Evolutionary conservation across 2,888 invertebrate genomes (phyloP), one percentile per base, ranked within the genome.

Genomic region (Drosophila recens): DNA sequence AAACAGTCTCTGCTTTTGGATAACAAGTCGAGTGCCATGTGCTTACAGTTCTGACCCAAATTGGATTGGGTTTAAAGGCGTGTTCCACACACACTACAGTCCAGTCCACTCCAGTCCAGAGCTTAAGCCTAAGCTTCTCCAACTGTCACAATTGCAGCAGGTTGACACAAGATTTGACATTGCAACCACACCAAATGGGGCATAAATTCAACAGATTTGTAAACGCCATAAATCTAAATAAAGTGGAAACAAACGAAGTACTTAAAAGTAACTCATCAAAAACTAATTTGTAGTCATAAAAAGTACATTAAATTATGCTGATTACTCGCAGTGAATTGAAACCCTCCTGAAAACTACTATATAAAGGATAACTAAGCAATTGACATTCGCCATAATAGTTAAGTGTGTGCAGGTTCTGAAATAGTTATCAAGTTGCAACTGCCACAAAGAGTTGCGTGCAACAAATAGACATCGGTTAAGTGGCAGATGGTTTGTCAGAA

Each of bases 31-130:
- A 72, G 64, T 72, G 61, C 57, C 36, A 27, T 53, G 48, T 59
- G 53, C 63, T 69, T 68, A 76, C 73, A 67, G 58, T 65, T 76
- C 67, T 74, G 77, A 74, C 79, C 74, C 79, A 75, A 82, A 78
- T 82, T 82, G 75, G 72, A 78, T 82, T 75, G 61, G 61, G 46
- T 49, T 79, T 78, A 63, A 78, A 74, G 78, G 77, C 66, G 78
- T 79, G 66, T 49, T 46, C 48, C 42, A 38, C 56, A 27, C 27
- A 54, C 43, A 64, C 42, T 13, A n/a, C 49, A 48, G 59, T 46
- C 38, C 49, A 48, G 59, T 46, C 40, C 43, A 34, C 51, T 23
- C 23, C 23, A 45, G 67, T 43, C 40, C 43, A 33, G 40, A 58
- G 20, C 67, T 62, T 79, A 79, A 75, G 72, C 66, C 69, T 78